Conservation (phyloP, 64 coral and sea anemone genomes). For the Hydrozoanthus tunicans region DNA sequence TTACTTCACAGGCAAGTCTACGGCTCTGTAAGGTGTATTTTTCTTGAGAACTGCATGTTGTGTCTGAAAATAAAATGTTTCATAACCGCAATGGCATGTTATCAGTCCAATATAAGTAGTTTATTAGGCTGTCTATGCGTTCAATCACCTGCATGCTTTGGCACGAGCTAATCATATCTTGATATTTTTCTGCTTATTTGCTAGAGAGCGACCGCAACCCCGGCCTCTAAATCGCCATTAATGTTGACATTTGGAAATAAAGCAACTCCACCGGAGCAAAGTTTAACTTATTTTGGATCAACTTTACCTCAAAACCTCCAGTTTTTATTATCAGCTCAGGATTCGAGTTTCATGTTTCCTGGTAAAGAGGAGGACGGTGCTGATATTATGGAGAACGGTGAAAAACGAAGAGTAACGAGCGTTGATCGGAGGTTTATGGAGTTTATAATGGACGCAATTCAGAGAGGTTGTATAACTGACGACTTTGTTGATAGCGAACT, state of each 20-base stretch:
- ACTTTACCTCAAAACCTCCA: slow-evolving; percentile 42
- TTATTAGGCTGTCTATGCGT: background rate
- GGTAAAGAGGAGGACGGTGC: background rate
- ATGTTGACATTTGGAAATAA: background rate
- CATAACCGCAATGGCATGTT: no score
- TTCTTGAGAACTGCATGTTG: no score
- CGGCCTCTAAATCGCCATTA: background rate
- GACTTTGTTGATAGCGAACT: slow-evolving; percentile 25
- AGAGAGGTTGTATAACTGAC: slow-evolving; percentile 65
- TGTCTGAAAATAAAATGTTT: no score
- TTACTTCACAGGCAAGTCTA: no score
- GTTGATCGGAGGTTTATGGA: slow-evolving; percentile 83
- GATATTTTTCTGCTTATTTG: background rate
- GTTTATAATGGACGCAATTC: slow-evolving; percentile 82
- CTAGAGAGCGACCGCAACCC: background rate
- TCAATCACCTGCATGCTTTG: no score
- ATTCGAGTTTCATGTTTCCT: background rate
- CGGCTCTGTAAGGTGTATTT: no score
- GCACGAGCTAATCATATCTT: background rate
- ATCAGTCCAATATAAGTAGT: background rate
- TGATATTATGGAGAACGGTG: background rate
- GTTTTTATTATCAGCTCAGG: slow-evolving; percentile 19
- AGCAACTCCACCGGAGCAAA: background rate
- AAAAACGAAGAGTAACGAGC: slow-evolving; percentile 10
- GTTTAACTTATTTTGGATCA: background rate